Conservation (phyloP, 2,888 invertebrate species). For the Bursaphelenchus okinawaensis region DNA sequence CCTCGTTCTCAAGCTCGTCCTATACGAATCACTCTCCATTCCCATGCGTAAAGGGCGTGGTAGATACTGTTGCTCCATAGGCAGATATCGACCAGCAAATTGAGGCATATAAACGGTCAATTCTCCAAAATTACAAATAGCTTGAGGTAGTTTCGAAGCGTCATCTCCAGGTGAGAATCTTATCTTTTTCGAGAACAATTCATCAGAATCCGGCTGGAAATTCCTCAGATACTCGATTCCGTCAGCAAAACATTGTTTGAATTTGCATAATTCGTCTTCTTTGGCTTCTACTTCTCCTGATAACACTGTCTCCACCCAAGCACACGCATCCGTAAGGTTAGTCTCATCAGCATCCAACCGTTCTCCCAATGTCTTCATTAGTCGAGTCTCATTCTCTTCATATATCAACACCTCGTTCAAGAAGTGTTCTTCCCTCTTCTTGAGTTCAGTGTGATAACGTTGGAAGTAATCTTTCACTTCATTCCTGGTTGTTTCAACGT, state of each 20-base stretch:
- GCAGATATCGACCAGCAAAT: conserved; percentile 53
- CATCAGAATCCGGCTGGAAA: conserved; percentile 73
- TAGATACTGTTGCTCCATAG: conserved; percentile 54
- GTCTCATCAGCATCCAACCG: conserved; percentile 87
- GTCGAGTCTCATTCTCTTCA: conserved; percentile 75
- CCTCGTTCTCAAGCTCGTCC: conserved; percentile 11
- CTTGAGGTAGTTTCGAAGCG: conserved; percentile 68
- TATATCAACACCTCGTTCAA: conserved; percentile 73
- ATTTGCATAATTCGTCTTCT: conserved; percentile 82
- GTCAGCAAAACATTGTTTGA: conserved; percentile 89
- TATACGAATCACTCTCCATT: conserved; percentile 36
- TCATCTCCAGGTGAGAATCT: conserved; percentile 79
- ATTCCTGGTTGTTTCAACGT: conserved; percentile 80
- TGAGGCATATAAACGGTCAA: conserved; percentile 64
- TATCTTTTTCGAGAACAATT: conserved; percentile 55
- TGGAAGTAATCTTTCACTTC: conserved; percentile 76
- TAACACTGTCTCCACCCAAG: conserved; percentile 73
- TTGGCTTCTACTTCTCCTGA: conserved; percentile 60
- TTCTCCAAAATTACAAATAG: conserved; percentile 83
- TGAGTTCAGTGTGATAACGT: conserved; percentile 58
- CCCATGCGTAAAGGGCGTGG: conserved; percentile 46
- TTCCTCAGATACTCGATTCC: conserved; percentile 87
- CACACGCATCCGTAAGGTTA: conserved; percentile 92
- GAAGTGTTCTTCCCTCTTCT: conserved; percentile 65
- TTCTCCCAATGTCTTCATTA: conserved; percentile 74